Evolutionary conservation across 2,888 invertebrate species (phyloP).

Genomic region (Eristalis arbustorum): DNA sequence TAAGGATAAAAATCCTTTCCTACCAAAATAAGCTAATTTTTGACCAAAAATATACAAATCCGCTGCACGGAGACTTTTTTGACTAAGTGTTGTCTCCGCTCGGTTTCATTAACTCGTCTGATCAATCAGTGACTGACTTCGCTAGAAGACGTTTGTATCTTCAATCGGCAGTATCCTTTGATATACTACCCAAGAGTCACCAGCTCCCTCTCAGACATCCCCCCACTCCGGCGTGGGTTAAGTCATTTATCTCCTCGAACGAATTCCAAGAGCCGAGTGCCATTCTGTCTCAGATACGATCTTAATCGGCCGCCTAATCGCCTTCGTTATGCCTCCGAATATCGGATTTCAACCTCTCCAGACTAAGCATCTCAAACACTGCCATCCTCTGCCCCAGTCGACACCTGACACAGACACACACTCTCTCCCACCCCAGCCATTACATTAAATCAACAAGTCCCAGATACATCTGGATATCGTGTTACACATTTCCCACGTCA

Average conservation of each 20-base stretch:
- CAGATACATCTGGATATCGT: constrained; percentile 35
- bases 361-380: neutral
- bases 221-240: neutral
- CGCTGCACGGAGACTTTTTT: too few relatives aligned
- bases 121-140: neutral
- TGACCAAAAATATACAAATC: too few relatives aligned
- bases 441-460: constrained; percentile 52
- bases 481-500: constrained; percentile 34
- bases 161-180: too few relatives aligned
- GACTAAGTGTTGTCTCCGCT: too few relatives aligned
- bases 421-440: constrained; percentile 27
- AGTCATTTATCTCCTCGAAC: neutral
- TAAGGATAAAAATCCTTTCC: too few relatives aligned
- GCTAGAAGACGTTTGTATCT: neutral
- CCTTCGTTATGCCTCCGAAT: neutral
- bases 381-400: neutral
- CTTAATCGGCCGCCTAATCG: neutral
- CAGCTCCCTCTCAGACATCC: too few relatives aligned
- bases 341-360: neutral
- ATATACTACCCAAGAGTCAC: too few relatives aligned
- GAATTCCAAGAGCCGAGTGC: neutral
- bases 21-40: too few relatives aligned
- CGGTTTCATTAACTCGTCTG: too few relatives aligned
- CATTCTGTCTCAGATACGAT: neutral
- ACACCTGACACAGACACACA: neutral